Conservation (phyloP, 2,113 vertebrate genomes). For the Sminthopsis crassicaudata region DNA sequence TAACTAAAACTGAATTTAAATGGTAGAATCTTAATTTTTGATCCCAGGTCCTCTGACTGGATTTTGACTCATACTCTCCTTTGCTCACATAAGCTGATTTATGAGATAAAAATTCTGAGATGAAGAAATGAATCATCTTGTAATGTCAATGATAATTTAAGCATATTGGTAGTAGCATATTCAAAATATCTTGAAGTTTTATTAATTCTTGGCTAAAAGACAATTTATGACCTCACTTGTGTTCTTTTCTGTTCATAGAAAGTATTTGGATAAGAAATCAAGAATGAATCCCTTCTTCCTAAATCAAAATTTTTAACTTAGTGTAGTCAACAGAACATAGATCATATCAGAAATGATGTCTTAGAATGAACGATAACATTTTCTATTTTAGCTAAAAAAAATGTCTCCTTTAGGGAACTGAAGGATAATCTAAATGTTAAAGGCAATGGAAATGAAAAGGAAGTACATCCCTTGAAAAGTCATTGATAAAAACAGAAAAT, state of each 20-base stretch:
- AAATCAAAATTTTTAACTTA: constrained; percentile 3
- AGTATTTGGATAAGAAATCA: neutral
- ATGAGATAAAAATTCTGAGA: neutral
- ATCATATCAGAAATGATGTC: neutral
- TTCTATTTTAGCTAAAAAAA: neutral
- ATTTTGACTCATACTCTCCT: neutral
- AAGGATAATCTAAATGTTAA: neutral
- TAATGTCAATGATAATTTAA: neutral
- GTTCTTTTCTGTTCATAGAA: neutral
- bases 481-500: neutral
- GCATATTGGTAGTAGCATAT: neutral
- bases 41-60: neutral
- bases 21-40: neutral
- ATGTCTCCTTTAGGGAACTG: neutral
- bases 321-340: neutral
- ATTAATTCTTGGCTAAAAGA: neutral
- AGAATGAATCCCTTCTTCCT: neutral
- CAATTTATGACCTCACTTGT: neutral
- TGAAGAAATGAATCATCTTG: neutral
- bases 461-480: neutral
- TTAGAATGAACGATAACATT: neutral
- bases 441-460: neutral
- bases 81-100: neutral
- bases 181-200: neutral
- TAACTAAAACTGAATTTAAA: neutral